phyloP scores from a whole-genome alignment of 2,113 vertebrate species.

The Pholis gunnellus region DNA sequence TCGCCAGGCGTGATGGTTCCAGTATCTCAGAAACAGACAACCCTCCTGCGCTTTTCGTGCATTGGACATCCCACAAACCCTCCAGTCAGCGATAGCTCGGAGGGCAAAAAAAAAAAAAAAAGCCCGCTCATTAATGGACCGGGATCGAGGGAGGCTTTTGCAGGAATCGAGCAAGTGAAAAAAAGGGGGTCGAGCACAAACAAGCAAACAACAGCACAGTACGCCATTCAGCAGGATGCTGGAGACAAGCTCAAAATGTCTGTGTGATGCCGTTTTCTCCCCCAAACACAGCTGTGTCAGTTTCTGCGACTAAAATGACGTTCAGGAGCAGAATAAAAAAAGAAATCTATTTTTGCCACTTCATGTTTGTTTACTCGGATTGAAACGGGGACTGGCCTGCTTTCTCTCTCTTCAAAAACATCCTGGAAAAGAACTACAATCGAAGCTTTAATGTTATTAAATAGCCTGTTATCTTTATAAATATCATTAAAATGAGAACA shows the following conservation, averaged over 20 bases:
- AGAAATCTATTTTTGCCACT: slow-evolving; percentile 36
- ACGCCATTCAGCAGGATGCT: slow-evolving; percentile 16
- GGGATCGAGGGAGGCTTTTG: slow-evolving; percentile 29
- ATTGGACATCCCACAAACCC: slow-evolving; percentile 26
- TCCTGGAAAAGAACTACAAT: background rate
- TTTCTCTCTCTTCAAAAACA: background rate
- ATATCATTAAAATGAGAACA: background rate
- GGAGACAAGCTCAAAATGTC: slow-evolving; percentile 40
- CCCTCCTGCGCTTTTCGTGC: slow-evolving; percentile 44
- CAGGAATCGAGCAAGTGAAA: slow-evolving; percentile 25
- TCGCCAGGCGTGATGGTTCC: slow-evolving; percentile 55
- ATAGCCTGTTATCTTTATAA: background rate
- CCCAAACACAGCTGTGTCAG: slow-evolving; percentile 47
- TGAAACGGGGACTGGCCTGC: background rate
- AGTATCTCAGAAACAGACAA: slow-evolving; percentile 54
- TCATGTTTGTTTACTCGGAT: slow-evolving; percentile 36
- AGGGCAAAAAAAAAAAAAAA: slow-evolving; percentile 27
- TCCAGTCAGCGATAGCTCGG: slow-evolving; percentile 30
- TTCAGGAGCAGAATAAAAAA: slow-evolving; percentile 28
- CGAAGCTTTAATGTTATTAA: background rate
- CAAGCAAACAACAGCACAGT: slow-evolving; percentile 50
- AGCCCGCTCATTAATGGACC: slow-evolving; percentile 49
- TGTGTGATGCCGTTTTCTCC: background rate
- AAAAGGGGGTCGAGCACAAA: slow-evolving; percentile 26
- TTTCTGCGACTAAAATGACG: slow-evolving; percentile 8